phyloP scores from a whole-genome alignment of 1,140 invertebrate genomes.

The Tetraneura akinire region DNA sequence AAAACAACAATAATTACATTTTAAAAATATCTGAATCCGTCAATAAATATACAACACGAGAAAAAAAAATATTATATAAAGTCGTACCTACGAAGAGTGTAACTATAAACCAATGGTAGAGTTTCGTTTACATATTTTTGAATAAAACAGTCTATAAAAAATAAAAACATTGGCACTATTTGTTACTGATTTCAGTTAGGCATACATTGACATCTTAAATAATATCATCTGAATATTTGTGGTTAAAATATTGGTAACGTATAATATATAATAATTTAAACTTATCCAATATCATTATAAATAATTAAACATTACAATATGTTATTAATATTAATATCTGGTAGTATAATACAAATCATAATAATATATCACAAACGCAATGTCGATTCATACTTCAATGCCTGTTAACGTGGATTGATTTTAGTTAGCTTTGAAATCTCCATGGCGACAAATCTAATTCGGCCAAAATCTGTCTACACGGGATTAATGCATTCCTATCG shows the following conservation, averaged over 20 bases:
- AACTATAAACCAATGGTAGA: no score
- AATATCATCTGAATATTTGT: constrained; percentile 16
- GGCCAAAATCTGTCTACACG: constrained; percentile 36
- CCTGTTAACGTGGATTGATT: neutral
- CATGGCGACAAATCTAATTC: constrained; percentile 37
- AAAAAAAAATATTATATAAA: no score
- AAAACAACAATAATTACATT: neutral
- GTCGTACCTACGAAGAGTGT: no score
- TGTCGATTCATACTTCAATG: neutral
- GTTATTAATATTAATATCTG: neutral
- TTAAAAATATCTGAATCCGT: neutral
- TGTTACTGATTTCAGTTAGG: neutral
- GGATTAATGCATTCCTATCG: neutral
- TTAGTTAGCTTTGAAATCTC: constrained; percentile 41
- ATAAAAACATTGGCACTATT: neutral
- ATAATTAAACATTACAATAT: constrained; percentile 29
- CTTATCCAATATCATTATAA: constrained; percentile 8
- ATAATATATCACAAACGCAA: constrained; percentile 45
- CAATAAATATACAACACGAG: neutral
- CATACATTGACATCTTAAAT: neutral
- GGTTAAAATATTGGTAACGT: constrained; percentile 15
- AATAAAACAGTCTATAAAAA: neutral
- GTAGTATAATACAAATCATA: constrained; percentile 16
- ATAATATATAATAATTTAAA: constrained; percentile 34
- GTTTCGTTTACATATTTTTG: neutral